Evolutionary conservation across 2,888 invertebrate species (phyloP).

Genomic region (Drosophila robusta): DNA sequence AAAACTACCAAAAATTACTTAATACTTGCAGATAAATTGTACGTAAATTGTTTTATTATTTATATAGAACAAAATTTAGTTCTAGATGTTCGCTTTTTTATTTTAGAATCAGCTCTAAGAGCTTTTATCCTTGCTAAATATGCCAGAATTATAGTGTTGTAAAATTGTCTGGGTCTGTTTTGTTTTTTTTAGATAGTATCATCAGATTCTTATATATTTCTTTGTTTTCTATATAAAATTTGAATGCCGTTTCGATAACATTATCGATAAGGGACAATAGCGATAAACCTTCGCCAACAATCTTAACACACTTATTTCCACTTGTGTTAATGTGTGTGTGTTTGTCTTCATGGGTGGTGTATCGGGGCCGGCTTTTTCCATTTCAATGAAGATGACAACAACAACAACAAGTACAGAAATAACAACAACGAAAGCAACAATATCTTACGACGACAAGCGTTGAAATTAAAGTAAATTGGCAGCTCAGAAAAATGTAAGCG

Average conservation of each 20-base stretch:
- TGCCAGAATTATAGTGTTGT: not conserved
- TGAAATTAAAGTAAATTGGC: slow-evolving; percentile 48
- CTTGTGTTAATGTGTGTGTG: slow-evolving; percentile 2
- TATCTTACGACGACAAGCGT: slow-evolving; percentile 33
- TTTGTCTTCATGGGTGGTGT: not conserved
- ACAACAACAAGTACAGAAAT: slow-evolving; percentile 33
- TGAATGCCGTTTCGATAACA: not conserved
- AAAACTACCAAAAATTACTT: too few species aligned
- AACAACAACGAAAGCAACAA: slow-evolving; percentile 22
- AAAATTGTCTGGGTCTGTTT: not conserved
- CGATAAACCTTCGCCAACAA: not conserved
- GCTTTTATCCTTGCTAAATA: too few species aligned
- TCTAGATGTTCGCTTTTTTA: too few species aligned
- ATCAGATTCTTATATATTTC: not conserved
- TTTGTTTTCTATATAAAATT: not conserved
- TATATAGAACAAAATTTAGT: too few species aligned
- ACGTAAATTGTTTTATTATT: too few species aligned
- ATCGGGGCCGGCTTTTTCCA: slow-evolving; percentile 23
- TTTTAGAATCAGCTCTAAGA: too few species aligned
- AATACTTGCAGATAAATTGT: too few species aligned
- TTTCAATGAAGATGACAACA: slow-evolving; percentile 48
- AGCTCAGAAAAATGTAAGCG: slow-evolving; percentile 25
- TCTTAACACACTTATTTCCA: slow-evolving; percentile 1
- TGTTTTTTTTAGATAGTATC: too few species aligned
- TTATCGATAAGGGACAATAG: not conserved